Evolutionary conservation across 2,888 invertebrate genomes (phyloP), one percentile per base, ranked within the genome.

Genomic region (Euzophera pinguis): DNA sequence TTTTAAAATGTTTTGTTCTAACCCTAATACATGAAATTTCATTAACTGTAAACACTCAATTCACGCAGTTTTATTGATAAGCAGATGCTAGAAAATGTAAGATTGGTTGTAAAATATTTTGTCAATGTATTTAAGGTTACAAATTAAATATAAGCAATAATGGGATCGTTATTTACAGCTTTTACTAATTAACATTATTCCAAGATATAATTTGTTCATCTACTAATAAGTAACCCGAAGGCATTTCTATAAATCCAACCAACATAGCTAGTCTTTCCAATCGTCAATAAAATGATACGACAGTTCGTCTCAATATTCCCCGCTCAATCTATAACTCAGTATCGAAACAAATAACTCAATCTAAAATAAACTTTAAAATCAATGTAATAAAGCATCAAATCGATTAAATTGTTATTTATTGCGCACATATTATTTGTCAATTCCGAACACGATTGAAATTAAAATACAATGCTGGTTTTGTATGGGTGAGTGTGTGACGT

Each of bases 381-480:
- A 13, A 27, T 13, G 13, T 10, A 13, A 48, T 48, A 48, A 48
- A 48, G 37, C 13, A 48, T 13, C 12, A 48, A 38, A 48, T 38
- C 37, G 38, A 37, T 38, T 48, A 48, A 10, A 17, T 13, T 1
- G 14, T 14, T 32, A 27, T 43, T 22, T 48, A 55, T 60, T 60
- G 60, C 52, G 54, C 41, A 47, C 53, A 43, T 22, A 13, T 68
- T 74, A 72, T 76, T 84, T 80, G 78, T 71, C 68, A 70, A 85
- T 84, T 81, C 84, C 64, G 65, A 65, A 77, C 82, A 82, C 81
- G 81, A 70, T 61, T 64, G 61, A 73, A 77, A 86, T 86, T 86
- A 85, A 75, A 86, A 87, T 86, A 87, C 87, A 87, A 86, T 86
- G 75, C 81, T 61, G 71, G 68, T 70, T 79, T 70, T 67, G 73